These are phyloP conservation scores for Ambastaia sidthimunki DNA, from an alignment of 2,797 vertebrate genomes.

Conservation along the genomic window DNA sequence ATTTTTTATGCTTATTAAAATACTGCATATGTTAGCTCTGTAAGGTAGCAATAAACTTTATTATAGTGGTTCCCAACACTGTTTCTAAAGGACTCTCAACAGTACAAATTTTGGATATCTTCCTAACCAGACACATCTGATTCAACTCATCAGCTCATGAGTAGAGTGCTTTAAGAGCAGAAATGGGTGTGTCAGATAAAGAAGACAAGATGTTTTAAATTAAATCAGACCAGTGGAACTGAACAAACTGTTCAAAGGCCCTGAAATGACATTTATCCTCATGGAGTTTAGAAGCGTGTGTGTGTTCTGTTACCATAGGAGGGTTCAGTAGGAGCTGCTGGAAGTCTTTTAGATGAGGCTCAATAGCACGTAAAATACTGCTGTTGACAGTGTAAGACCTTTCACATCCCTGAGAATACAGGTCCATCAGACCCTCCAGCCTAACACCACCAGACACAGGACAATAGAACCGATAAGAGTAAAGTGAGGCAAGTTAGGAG, in stretches of 20 bases:
- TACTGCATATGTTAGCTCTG: no score
- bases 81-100: no score
- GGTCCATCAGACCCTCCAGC: slow-evolving; percentile 93
- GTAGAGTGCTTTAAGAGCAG: not conserved
- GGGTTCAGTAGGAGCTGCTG: slow-evolving; percentile 93
- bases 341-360: slow-evolving; percentile 95
- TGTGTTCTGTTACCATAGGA: slow-evolving; percentile 84
- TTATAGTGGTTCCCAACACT: no score
- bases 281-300: not conserved
- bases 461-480: not conserved
- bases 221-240: not conserved
- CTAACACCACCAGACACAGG: slow-evolving; percentile 66
- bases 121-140: not conserved
- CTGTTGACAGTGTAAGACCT: slow-evolving; percentile 89
- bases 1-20: not conserved
- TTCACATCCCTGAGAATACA: slow-evolving; percentile 97
- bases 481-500: not conserved
- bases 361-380: slow-evolving; percentile 90
- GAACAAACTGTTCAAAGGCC: not conserved
- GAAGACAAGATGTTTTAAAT: not conserved
- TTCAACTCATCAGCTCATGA: not conserved
- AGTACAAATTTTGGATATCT: not conserved
- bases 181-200: not conserved
- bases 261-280: not conserved
- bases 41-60: no score